Evolutionary conservation across 2,113 vertebrate species (phyloP).

Genomic region (Rhinogobius similis): DNA sequence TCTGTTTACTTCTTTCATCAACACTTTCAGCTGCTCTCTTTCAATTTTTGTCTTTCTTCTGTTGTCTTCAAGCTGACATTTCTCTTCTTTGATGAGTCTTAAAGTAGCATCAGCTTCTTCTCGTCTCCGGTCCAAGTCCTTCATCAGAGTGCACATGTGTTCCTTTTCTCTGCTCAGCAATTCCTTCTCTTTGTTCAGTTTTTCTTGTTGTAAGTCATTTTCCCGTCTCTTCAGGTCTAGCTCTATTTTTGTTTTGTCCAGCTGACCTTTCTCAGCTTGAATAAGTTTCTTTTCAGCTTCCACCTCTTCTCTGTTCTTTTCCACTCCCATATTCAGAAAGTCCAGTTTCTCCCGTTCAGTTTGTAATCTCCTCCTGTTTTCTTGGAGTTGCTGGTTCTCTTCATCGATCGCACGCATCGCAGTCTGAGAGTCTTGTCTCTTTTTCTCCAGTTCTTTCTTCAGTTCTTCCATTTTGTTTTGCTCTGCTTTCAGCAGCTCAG

Average conservation of each 20-base stretch:
- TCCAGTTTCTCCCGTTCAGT: background rate
- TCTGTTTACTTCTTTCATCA: conserved; percentile 3
- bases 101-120: background rate
- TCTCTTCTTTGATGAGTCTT: conserved; percentile 2
- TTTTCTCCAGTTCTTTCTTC: conserved; percentile 4
- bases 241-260: background rate
- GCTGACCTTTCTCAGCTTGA: background rate
- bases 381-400: conserved; percentile 1
- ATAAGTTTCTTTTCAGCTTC: background rate
- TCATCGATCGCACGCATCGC: background rate
- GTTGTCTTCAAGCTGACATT: background rate
- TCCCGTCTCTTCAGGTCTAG: background rate
- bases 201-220: background rate
- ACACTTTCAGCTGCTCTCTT: conserved; percentile 1
- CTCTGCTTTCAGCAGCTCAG: background rate
- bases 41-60: background rate
- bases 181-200: background rate
- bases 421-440: conserved; percentile 17
- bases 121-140: background rate
- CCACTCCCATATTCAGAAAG: background rate
- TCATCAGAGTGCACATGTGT: background rate
- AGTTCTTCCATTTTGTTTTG: conserved; percentile 11
- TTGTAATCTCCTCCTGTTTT: background rate
- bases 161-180: background rate
- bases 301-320: background rate